Conservation (phyloP, 2,113 vertebrate genomes). For the Athene cunicularia region DNA sequence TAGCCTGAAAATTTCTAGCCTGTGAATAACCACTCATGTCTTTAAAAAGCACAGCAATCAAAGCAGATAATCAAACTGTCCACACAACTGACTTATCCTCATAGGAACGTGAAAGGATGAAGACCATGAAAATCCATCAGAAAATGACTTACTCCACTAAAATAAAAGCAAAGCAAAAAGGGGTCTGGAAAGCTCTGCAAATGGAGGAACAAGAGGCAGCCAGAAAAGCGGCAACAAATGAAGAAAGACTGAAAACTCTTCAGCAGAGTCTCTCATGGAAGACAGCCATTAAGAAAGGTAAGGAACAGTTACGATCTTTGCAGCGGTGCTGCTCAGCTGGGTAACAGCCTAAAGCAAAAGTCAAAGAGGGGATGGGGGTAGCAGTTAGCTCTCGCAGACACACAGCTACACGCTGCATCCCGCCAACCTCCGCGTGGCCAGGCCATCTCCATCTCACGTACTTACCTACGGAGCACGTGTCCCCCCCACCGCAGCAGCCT, state of each 20-base stretch:
- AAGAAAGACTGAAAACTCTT: constrained; percentile 29
- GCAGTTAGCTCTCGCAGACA: neutral
- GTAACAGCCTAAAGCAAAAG: neutral
- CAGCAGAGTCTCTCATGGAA: constrained; percentile 62
- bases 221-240: neutral
- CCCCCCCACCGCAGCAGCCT: accelerated
- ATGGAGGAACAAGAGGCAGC: constrained; percentile 57
- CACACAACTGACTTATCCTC: neutral
- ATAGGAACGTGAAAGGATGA: constrained; percentile 80
- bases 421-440: neutral
- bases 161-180: constrained; percentile 56
- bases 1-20: neutral
- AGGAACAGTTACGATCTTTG: neutral
- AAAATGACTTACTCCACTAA: constrained; percentile 75
- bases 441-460: neutral
- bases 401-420: too few species aligned
- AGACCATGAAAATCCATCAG: constrained; percentile 77
- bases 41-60: neutral
- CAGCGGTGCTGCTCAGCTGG: neutral
- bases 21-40: neutral
- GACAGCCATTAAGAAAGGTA: constrained; percentile 76
- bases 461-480: accelerated
- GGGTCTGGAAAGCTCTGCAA: constrained; percentile 69
- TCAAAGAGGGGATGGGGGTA: neutral
- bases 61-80: neutral